Base-by-base conservation (phyloP, 2,888 invertebrate species). In the Boloria selene region DNA sequence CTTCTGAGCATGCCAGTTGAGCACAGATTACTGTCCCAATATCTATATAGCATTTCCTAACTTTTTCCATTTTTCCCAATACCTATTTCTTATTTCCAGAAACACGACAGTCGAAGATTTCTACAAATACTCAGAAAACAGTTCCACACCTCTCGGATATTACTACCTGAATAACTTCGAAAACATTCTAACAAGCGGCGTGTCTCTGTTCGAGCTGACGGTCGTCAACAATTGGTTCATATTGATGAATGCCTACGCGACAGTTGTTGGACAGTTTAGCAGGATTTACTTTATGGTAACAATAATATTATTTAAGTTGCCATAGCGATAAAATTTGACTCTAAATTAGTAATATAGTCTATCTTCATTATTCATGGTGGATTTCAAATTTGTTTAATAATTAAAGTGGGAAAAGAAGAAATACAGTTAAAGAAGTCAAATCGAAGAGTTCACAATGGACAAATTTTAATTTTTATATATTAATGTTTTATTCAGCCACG, bases 221-320 rank as follows among this genome's bases (percentile, higher is more conserved):
- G 97, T 97, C 13, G 97, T 97, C 65, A 98, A 97, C 85, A 97
- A 97, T 87, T 98, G 98, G 98, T 97, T 97, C 78, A 96, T 97
- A 65, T 94, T 97, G 26, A 98, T 98, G 98, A 96, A 97, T 81
- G 97, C 96, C 1, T 96, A 95, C 80, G 95, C 96, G 0, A 92
- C 94, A 0, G 95, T 95, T 17, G 94, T 94, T 0, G 93, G 94
- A 59, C 93, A 95, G 77, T 96, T 95, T 86, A 95, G 95, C 63
- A 92, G 97, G 73, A 86, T 96, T n/a, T 98, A 96, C 82, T 97
- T 98, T 81, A 97, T 97, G 96, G 91, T 94, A 55, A 77, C 82
- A 62, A n/a, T 49, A 42, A 5, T 7, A 7, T 45, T 55, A 16
- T 4, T 14, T 59, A 47, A 16, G 47, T 0, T 26, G 3, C n/a